Base-by-base conservation (phyloP, 2,797 vertebrate species). In the Loriculus beryllinus region DNA sequence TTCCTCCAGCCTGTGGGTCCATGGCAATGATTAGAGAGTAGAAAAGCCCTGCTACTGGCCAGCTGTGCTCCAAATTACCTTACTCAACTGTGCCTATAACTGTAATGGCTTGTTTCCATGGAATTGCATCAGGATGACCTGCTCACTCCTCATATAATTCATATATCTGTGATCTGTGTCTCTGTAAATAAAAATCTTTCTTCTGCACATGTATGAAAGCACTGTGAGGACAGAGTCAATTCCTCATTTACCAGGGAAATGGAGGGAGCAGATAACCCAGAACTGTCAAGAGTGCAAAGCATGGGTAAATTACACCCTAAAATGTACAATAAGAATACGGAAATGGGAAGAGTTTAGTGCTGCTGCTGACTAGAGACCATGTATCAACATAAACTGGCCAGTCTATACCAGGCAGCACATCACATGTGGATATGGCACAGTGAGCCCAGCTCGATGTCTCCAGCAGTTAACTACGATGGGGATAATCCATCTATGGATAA, bases 31-130 rank as follows among this genome's bases (percentile, higher is more conserved):
- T 92, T 88, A 82, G 77, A 95, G 83, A 83, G 68, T 20, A 92
- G 75, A 95, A 91, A 88, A 80, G 81, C 83, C 81, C 89, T 47
- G 31, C 93, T 89, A 92, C 95, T 93, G 93, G 92, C 86, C 70
- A 85, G 90, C 84, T 78, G 76, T 91, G 86, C 70, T 94, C 87
- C 84, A 45, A 94, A 88, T 91, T 87, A 96, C 93, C 94, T 94
- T 79, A 76, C 69, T 94, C 70, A 90, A 9, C 67, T 5, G 12
- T 56, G 79, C 83, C 70, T 88, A 88, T 48, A 95, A 96, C 91
- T 64, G 77, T 76, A 86, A 96, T 77, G 84, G 21, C 5, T 8
- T 79, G 65, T 95, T 95, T 94, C 92, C 80, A 74, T 63, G 48
- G 67, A 88, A 90, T n/a, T 95, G 56, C 91, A 84, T 84, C 91